phyloP scores from a whole-genome alignment of 2,113 vertebrate species.

The Mixornis gularis region DNA sequence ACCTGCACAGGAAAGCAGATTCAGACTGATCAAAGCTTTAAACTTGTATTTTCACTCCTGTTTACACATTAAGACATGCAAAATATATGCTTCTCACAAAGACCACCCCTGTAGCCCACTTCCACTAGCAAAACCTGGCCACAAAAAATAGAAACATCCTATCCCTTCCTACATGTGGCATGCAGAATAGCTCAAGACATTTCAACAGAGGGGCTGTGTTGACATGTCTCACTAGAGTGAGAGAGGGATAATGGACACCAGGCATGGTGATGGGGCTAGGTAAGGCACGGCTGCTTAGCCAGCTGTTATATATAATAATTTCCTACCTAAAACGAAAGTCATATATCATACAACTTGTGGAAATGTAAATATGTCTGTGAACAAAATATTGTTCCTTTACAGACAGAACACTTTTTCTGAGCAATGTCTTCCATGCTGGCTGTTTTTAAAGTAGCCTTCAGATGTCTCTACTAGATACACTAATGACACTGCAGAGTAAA shows the following conservation, averaged over 20 bases:
- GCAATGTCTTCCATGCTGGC: not conserved
- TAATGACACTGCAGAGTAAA: not conserved
- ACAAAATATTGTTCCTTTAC: not conserved
- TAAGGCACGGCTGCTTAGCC: not conserved
- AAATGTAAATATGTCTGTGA: not conserved
- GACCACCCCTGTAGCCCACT: not conserved
- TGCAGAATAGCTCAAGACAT: not conserved
- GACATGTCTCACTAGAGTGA: not conserved
- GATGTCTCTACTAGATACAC: not conserved
- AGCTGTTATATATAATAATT: not conserved
- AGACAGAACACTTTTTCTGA: not conserved
- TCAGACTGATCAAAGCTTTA: not conserved
- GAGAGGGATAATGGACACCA: not conserved
- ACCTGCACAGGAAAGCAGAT: not conserved
- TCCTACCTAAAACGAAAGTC: not conserved
- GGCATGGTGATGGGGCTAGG: not conserved
- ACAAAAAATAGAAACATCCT: not conserved
- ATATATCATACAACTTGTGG: not conserved
- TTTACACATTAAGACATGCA: not conserved
- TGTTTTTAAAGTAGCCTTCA: not conserved
- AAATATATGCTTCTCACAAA: not conserved
- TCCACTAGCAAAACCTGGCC: not conserved
- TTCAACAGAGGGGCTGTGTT: not conserved
- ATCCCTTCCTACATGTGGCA: not conserved
- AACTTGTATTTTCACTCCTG: not conserved